Evolutionary conservation across 1,140 invertebrate genomes (phyloP), one percentile per base, ranked within the genome.

Genomic region (Calosoma granatense): DNA sequence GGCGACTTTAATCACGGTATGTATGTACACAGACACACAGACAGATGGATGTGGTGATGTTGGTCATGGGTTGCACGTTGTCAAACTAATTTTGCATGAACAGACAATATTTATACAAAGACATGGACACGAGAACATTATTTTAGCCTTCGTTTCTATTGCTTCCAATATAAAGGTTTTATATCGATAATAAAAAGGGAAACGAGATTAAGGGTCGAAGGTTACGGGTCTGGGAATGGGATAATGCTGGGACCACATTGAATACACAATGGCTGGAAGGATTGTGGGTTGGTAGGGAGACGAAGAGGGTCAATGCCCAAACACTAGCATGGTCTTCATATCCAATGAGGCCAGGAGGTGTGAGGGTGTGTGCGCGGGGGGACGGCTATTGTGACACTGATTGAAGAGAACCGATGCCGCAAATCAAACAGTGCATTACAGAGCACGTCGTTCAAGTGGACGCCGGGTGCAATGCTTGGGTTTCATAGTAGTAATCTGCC

Each of bases 1-100:
- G 66, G 63, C 55, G 67, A 68, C 60, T 68, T 67, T 68, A 69
- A 69, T 66, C 67, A 69, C 56, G 67, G 68, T 70, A 66, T 66
- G 68, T 67, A 59, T 51, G 61, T 64, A 60, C n/a, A n/a, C n/a
- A n/a, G n/a, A n/a, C n/a, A n/a, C n/a, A n/a, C n/a, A n/a, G n/a
- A n/a, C n/a, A n/a, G n/a, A n/a, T n/a, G n/a, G n/a, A n/a, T n/a
- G n/a, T n/a, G n/a, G n/a, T n/a, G n/a, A n/a, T n/a, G n/a, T n/a
- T n/a, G n/a, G n/a, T n/a, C n/a, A n/a, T n/a, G n/a, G n/a, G n/a
- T n/a, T n/a, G n/a, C n/a, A n/a, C n/a, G n/a, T n/a, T n/a, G n/a
- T n/a, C n/a, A n/a, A 47, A 11, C 41, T 9, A 9, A 47, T 47
- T 47, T 47, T 47, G 17, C 15, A 12, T 9, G 9, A 47, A 12